These are phyloP conservation scores for Drosophila lini DNA, from an alignment of 1,140 invertebrate species.

Conservation along the genomic window DNA sequence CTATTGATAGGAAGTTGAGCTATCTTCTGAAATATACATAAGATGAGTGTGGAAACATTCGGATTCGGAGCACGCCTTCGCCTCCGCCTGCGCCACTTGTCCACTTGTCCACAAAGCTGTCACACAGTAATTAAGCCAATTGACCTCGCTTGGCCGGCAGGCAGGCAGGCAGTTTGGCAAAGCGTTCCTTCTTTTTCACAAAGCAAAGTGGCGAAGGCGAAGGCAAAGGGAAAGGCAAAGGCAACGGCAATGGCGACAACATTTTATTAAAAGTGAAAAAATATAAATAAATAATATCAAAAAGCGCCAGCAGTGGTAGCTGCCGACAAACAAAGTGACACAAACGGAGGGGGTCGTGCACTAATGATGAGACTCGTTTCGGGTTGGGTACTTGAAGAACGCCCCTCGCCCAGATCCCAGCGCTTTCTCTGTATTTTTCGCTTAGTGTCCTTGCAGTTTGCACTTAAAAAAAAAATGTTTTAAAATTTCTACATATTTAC, in stretches of 20 bases:
- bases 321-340: conserved; percentile 63
- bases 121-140: conserved; percentile 83
- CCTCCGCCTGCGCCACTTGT: conserved; percentile 9
- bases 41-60: conserved; percentile 22
- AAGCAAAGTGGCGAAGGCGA: conserved; percentile 20
- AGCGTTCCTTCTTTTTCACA: conserved; percentile 35
- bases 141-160: conserved; percentile 64
- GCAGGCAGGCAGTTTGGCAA: conserved; percentile 49
- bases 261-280: conserved; percentile 72
- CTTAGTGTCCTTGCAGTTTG: conserved; percentile 42
- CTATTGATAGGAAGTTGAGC: conserved; percentile 47
- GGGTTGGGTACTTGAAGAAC: conserved; percentile 43
- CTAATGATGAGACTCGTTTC: conserved; percentile 67
- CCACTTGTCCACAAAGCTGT: conserved; percentile 42
- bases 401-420: conserved; percentile 12
- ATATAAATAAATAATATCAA: conserved; percentile 70
- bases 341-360: conserved; percentile 33
- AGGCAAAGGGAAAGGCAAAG: conserved; percentile 9
- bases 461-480: conserved; percentile 5
- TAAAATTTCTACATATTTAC: no score
- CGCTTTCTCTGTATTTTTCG: conserved; percentile 5
- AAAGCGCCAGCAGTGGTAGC: conserved; percentile 40
- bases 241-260: conserved; percentile 30
- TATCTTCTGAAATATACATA: conserved; percentile 42
- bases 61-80: conserved; percentile 13